A percentile compares a stretch with the other conserved stretches of the same genome.
Evolutionary conservation across 2,888 invertebrate genomes (phyloP).

Genomic region (Allolobophora icterica): DNA sequence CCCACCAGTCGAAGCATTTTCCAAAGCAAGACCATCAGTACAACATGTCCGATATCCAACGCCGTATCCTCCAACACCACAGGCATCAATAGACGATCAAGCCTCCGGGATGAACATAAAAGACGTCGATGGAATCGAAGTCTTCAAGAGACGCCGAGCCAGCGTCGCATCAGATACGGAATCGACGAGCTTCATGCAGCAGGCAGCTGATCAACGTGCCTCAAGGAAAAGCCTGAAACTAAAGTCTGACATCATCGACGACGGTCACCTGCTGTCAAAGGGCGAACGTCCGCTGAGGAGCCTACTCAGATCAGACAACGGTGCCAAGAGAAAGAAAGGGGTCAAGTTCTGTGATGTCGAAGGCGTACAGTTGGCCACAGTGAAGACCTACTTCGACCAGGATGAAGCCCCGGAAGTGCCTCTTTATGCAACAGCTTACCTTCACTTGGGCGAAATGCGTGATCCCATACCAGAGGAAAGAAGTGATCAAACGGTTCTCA

Average conservation of each 20-base stretch:
- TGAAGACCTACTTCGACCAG: background rate
- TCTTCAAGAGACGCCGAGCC: background rate
- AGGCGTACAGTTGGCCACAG: background rate
- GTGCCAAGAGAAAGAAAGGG: slow-evolving; percentile 1
- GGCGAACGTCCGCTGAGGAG: background rate
- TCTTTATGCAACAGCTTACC: slow-evolving; percentile 30
- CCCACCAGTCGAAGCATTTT: background rate
- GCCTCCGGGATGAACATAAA: background rate
- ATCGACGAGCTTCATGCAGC: background rate
- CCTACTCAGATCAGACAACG: background rate
- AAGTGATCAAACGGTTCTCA: slow-evolving; percentile 65
- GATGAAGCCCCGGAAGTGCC: slow-evolving; percentile 18
- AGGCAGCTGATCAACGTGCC: background rate
- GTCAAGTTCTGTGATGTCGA: slow-evolving; percentile 6
- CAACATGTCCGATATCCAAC: background rate
- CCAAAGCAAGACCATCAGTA: background rate
- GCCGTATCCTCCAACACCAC: background rate
- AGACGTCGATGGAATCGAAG: background rate
- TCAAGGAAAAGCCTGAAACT: background rate
- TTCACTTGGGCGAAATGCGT: background rate
- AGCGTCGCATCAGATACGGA: background rate
- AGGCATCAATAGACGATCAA: background rate
- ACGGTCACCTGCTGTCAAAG: background rate
- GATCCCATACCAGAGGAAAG: background rate
- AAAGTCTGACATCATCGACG: background rate